Evolutionary conservation across 2,888 invertebrate genomes (phyloP).

Genomic region (Chrysomela aeneicollis): DNA sequence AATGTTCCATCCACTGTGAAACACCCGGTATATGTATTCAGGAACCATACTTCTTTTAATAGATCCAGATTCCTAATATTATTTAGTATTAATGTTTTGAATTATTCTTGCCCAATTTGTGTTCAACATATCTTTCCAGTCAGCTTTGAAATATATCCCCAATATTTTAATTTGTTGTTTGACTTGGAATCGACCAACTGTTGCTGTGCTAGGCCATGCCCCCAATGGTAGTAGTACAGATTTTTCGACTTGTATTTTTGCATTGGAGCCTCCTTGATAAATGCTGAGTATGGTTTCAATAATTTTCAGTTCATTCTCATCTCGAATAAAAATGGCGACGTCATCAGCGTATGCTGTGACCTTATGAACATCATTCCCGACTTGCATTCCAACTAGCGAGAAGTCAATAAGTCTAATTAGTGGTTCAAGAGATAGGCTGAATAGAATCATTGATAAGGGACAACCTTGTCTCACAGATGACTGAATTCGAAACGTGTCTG

Average conservation of each 20-base stretch:
- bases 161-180: background rate
- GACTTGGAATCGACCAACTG: background rate
- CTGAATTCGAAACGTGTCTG: background rate
- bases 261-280: constrained; percentile 1
- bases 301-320: background rate
- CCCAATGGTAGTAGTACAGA: background rate
- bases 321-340: background rate
- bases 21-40: background rate
- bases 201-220: background rate
- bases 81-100: background rate
- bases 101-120: background rate
- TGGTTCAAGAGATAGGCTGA: background rate
- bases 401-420: background rate
- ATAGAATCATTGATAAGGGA: constrained; percentile 4
- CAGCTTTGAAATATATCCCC: no score
- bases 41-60: background rate
- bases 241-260: background rate
- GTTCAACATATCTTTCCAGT: no score
- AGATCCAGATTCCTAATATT: background rate
- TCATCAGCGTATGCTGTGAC: constrained; percentile 9
- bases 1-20: no score
- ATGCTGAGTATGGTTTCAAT: background rate
- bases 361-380: background rate
- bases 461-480: constrained; percentile 1
- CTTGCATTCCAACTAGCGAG: background rate